Conservation (phyloP, 2,113 vertebrate genomes). For the Gymnobelideus leadbeateri region DNA sequence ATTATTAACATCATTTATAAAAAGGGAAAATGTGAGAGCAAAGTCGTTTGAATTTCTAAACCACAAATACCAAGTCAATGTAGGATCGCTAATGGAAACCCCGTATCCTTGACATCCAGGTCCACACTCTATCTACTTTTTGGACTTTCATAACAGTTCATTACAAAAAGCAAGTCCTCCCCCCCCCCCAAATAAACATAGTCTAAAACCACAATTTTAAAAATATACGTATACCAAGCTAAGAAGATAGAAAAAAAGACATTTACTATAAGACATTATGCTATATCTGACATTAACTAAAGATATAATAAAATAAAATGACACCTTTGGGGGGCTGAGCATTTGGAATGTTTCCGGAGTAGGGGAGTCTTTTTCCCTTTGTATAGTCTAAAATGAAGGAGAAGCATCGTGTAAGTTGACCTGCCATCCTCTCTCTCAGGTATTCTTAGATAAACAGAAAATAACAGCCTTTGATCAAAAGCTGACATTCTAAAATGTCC, state of each 20-base stretch:
- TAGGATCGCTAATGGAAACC: background rate
- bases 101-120: background rate
- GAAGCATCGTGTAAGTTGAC: constrained; percentile 94
- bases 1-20: background rate
- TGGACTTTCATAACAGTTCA: background rate
- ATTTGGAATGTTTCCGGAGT: constrained; percentile 99
- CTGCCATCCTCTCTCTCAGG: constrained; percentile 71
- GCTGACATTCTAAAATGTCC: constrained; percentile 76
- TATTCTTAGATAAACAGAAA: constrained; percentile 77
- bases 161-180: background rate
- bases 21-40: background rate
- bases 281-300: constrained; percentile 73
- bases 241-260: constrained; percentile 72
- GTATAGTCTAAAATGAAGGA: constrained; percentile 99
- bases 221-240: constrained; percentile 13
- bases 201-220: background rate
- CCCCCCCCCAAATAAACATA: background rate
- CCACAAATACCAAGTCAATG: background rate
- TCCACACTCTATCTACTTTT: background rate
- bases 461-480: constrained; percentile 79
- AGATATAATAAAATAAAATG: constrained; percentile 86
- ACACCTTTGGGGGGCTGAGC: constrained; percentile 99
- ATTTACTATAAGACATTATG: constrained; percentile 66
- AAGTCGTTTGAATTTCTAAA: background rate
- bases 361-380: constrained; percentile 99